Percentiles rank a stretch among this genome's conserved stretches.
Evolutionary conservation across 1,140 invertebrate genomes (phyloP).

Genomic region (Drosophila melanica): DNA sequence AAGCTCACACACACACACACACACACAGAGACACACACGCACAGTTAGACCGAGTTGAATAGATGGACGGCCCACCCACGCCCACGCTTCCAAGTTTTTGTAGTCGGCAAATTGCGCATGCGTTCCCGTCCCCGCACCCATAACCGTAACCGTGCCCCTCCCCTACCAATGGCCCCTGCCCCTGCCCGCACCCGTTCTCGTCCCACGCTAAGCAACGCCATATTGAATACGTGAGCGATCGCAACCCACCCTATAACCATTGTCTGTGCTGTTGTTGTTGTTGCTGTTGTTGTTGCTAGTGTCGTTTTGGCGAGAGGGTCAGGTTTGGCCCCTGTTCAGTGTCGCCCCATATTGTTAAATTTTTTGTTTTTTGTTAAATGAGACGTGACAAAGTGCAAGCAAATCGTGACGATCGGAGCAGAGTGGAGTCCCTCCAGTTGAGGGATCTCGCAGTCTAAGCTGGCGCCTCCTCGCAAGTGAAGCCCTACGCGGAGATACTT

Average conservation of each 20-base stretch:
- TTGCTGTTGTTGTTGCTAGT: not conserved
- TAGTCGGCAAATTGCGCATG: slow-evolving; percentile 68
- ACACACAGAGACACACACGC: slow-evolving; percentile 14
- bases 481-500: slow-evolving; percentile 65
- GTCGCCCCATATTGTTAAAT: slow-evolving; percentile 4
- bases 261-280: slow-evolving; percentile 1
- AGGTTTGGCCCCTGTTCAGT: slow-evolving; percentile 10
- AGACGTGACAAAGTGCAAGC: slow-evolving; percentile 75
- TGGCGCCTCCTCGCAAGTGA: slow-evolving; percentile 63
- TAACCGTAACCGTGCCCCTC: not conserved
- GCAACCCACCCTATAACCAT: slow-evolving; percentile 29
- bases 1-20: slow-evolving; percentile 24
- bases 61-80: slow-evolving; percentile 59
- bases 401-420: slow-evolving; percentile 40
- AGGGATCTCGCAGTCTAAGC: slow-evolving; percentile 40
- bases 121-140: slow-evolving; percentile 47
- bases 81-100: slow-evolving; percentile 38
- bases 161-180: not conserved
- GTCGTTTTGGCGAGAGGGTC: slow-evolving; percentile 21
- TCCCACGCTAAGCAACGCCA: slow-evolving; percentile 38
- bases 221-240: slow-evolving; percentile 38
- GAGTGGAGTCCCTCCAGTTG: slow-evolving; percentile 8
- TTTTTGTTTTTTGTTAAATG: slow-evolving; percentile 60
- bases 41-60: slow-evolving; percentile 6
- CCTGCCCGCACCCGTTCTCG: not conserved